Base-by-base conservation (phyloP, 1,140 invertebrate genomes). In the Hyles euphorbiae region DNA sequence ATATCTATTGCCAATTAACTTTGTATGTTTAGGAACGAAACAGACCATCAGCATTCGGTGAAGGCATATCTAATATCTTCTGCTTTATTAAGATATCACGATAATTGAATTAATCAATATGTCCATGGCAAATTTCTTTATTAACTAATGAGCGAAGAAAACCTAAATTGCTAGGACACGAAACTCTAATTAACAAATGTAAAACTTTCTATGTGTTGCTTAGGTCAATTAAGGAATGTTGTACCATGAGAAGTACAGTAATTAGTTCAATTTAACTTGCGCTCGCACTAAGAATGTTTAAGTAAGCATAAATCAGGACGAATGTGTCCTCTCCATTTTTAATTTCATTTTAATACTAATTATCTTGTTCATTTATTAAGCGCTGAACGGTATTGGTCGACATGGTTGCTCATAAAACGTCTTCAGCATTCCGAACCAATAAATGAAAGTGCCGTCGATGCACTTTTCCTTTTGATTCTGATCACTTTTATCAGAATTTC, bases 141-240 rank as follows among this genome's bases (percentile, higher is more conserved):
- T 56, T 62, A 53, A 66, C 61, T 61, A 64, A 55, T 44, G 32
- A 53, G 44, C 47, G 33, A 49, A 51, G 12, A 56, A 54, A 51
- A 10, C 53, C 59, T 59, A 58, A 65, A 57, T 57, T 34, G 60
- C n/a, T 7, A 47, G 46, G 12, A 11, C 73, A 72, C 60, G 65
- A 59, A 62, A 77, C 63, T 77, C 68, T 72, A 78, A 78, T 77
- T 74, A 77, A 77, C 76, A 71, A 78, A 77, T 77, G 78, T 76
- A 69, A 63, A 78, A 74, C 62, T 78, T 40, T 76, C 67, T 53
- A 62, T 34, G 56, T 65, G 67, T 70, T 65, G 56, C 60, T 56
- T 58, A 70, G 67, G 69, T 75, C 70, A 72, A 78, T 74, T 77
- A 76, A 70, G 70, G 73, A 70, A 76, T 72, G 67, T 76, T 65